Evolutionary conservation across 2,113 vertebrate species (phyloP).

Genomic region (Athene cunicularia): DNA sequence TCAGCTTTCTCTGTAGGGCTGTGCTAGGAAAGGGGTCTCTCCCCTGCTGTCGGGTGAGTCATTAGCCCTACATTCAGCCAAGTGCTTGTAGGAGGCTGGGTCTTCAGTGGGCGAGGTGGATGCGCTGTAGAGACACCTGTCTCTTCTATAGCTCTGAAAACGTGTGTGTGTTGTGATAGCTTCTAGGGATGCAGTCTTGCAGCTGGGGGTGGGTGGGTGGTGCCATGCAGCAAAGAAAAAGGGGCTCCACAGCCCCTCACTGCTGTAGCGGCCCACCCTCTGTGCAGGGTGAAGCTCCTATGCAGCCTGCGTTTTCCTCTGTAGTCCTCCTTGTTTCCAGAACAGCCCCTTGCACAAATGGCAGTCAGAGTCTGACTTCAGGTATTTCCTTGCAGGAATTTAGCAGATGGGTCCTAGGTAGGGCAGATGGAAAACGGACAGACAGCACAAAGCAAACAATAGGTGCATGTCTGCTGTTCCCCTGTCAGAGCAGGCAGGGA

Average conservation of each 20-base stretch:
- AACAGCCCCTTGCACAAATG: not conserved
- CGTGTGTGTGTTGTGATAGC: rapidly evolving
- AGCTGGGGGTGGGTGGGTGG: not conserved
- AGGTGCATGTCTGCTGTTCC: not conserved
- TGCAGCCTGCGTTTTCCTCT: not conserved
- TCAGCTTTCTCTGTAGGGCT: not conserved
- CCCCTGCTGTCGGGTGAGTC: not conserved
- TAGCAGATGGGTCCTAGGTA: not conserved
- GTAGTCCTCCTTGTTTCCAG: not conserved
- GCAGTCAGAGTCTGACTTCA: not conserved
- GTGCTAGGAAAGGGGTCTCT: not conserved
- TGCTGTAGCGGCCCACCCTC: not conserved
- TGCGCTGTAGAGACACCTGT: not conserved
- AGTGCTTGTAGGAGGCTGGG: not conserved
- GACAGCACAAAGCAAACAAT: not conserved
- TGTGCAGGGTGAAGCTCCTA: not conserved
- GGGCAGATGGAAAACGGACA: not conserved
- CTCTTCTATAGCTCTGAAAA: not conserved
- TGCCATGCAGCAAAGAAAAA: not conserved
- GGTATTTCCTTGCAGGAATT: not conserved
- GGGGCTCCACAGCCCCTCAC: not conserved
- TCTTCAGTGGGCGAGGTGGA: not conserved
- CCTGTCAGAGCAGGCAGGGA: not conserved
- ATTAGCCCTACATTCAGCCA: not conserved
- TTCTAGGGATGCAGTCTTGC: not conserved